Evolutionary conservation across 2,888 invertebrate genomes (phyloP).

Genomic region (Clostera curtula): DNA sequence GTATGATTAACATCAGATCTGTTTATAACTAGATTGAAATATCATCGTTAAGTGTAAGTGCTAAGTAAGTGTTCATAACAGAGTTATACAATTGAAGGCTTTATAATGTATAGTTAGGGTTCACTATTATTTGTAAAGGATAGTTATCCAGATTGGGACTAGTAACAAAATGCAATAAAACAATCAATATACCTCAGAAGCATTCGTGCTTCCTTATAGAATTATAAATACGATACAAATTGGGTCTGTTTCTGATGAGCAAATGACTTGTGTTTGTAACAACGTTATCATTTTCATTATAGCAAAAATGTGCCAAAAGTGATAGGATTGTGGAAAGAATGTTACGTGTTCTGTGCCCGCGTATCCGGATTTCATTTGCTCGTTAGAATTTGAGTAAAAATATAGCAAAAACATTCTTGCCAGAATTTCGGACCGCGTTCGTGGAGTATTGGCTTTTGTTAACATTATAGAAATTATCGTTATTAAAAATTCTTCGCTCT

Average conservation of each 20-base stretch:
- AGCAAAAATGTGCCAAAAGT: conserved; percentile 57
- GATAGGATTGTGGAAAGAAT: conserved; percentile 19
- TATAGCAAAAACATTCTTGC: too few relatives aligned
- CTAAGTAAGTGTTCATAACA: conserved; percentile 42
- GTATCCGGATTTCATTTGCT: conserved; percentile 24
- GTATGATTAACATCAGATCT: conserved; percentile 64
- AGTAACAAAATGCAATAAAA: conserved; percentile 45
- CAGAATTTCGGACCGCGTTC: too few relatives aligned
- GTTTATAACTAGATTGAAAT: conserved; percentile 48
- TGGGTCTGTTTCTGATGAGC: conserved; percentile 41
- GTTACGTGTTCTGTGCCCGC: conserved; percentile 8
- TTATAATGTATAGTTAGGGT: conserved; percentile 28
- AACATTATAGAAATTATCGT: too few relatives aligned
- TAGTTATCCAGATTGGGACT: conserved; percentile 32
- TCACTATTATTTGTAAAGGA: conserved; percentile 35
- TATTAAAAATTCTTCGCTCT: too few relatives aligned
- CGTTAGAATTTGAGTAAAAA: conserved; percentile 23
- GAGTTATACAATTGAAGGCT: conserved; percentile 35
- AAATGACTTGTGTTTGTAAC: conserved; percentile 26
- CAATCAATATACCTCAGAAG: conserved; percentile 64
- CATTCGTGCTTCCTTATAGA: conserved; percentile 54
- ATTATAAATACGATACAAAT: conserved; percentile 38
- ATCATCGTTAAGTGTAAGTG: conserved; percentile 44
- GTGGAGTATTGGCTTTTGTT: too few relatives aligned
- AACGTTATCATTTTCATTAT: conserved; percentile 33